phyloP scores from a whole-genome alignment of 2,888 invertebrate genomes.

The Homarus gammarus region DNA sequence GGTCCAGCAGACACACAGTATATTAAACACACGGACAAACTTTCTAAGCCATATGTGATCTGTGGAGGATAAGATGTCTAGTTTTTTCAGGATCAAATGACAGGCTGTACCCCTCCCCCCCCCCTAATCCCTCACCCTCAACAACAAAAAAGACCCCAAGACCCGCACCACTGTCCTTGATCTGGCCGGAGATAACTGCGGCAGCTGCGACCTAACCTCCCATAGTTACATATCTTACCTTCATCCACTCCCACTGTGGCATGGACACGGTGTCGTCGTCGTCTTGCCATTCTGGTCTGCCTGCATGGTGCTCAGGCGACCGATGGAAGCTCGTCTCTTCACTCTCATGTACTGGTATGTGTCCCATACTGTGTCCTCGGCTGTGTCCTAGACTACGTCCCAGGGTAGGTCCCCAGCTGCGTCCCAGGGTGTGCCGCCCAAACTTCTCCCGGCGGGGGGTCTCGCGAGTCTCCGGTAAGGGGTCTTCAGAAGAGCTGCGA shows the following conservation, averaged over 20 bases:
- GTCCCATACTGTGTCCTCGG: slow-evolving; percentile 29
- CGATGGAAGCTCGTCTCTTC: not conserved
- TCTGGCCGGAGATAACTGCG: slow-evolving; percentile 22
- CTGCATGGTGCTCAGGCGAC: slow-evolving; percentile 20
- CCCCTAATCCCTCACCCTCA: not conserved
- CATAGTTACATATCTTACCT: slow-evolving; percentile 9
- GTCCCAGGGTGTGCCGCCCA: not conserved
- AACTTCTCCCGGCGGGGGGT: slow-evolving; percentile 1
- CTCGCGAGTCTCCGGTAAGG: slow-evolving; percentile 2
- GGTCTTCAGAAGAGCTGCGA: slow-evolving; percentile 45
- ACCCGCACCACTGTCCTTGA: slow-evolving; percentile 31
- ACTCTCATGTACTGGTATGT: not conserved
- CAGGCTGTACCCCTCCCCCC: not conserved
- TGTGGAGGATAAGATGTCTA: not conserved
- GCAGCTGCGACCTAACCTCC: slow-evolving; percentile 15
- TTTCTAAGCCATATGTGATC: not conserved
- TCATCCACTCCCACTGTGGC: slow-evolving; percentile 16
- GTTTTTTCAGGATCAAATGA: not conserved
- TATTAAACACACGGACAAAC: not conserved
- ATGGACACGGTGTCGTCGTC: not conserved
- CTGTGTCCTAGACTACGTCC: not conserved
- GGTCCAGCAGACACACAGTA: too few species aligned
- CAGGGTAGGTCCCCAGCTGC: slow-evolving; percentile 11
- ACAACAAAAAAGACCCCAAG: not conserved
- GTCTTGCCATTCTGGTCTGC: not conserved